phyloP scores from a whole-genome alignment of 2,888 invertebrate species.

The Eilema sororculum region DNA sequence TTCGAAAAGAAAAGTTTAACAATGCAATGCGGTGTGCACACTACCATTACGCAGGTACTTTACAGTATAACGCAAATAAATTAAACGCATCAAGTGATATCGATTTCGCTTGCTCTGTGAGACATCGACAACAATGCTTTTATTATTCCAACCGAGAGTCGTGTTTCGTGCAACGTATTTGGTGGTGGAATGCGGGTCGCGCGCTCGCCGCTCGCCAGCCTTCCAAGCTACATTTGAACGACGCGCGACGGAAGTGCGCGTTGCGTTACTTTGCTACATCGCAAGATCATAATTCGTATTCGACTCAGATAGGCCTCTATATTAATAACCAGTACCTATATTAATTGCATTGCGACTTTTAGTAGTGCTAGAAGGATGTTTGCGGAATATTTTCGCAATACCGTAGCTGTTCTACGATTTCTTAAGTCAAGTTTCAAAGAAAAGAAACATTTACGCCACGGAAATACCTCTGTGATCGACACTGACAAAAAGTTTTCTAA shows the following conservation, averaged over 20 bases:
- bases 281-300: conserved; percentile 71
- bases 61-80: conserved; percentile 7
- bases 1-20: neutral
- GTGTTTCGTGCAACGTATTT: conserved; percentile 75
- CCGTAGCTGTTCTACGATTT: conserved; percentile 47
- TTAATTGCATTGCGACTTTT: conserved; percentile 58
- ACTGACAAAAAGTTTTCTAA: too few species aligned
- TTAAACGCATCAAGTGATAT: conserved; percentile 48
- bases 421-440: conserved; percentile 25
- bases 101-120: conserved; percentile 57
- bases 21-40: too few species aligned
- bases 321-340: conserved; percentile 60
- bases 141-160: conserved; percentile 73
- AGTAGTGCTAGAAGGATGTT: conserved; percentile 41
- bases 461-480: too few species aligned
- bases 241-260: conserved; percentile 66
- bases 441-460: neutral
- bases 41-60: too few species aligned
- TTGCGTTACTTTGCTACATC: conserved; percentile 57
- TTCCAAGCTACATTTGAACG: conserved; percentile 52
- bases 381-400: conserved; percentile 63
- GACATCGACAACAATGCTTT: conserved; percentile 66
- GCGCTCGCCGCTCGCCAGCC: conserved; percentile 58
- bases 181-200: conserved; percentile 76
- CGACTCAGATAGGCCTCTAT: conserved; percentile 54